Evolutionary conservation across 2,113 vertebrate genomes (phyloP).

Genomic region (Prionailurus viverrinus): DNA sequence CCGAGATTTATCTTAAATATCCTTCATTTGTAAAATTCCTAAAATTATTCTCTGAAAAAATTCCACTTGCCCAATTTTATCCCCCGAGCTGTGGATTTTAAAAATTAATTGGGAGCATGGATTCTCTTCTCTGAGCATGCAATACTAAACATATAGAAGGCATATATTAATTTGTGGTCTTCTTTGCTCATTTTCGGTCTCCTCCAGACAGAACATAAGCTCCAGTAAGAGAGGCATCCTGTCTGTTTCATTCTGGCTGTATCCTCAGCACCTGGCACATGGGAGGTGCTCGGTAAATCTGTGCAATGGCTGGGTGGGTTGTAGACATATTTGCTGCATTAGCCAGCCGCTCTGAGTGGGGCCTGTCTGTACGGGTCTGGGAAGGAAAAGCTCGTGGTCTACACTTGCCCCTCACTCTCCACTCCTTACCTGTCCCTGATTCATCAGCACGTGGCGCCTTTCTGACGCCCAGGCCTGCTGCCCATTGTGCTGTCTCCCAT

Average conservation of each 20-base stretch:
- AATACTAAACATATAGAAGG: not conserved
- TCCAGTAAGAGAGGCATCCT: not conserved
- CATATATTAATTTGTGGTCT: not conserved
- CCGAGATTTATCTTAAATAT: not conserved
- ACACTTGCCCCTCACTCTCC: accelerated
- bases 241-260: not conserved
- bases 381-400: not conserved
- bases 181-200: not conserved
- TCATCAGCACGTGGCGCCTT: not conserved
- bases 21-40: not conserved
- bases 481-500: not conserved
- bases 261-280: not conserved
- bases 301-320: too few relatives aligned
- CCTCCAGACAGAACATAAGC: not conserved
- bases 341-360: not conserved
- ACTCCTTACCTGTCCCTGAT: not conserved
- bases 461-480: accelerated
- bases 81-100: not conserved
- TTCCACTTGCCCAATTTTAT: not conserved
- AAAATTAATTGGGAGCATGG: not conserved
- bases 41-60: not conserved
- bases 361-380: not conserved
- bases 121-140: not conserved
- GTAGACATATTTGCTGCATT: not conserved
- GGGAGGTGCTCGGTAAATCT: not conserved